Evolutionary conservation across 2,888 invertebrate species (phyloP).

Genomic region (Adineta ricciae): DNA sequence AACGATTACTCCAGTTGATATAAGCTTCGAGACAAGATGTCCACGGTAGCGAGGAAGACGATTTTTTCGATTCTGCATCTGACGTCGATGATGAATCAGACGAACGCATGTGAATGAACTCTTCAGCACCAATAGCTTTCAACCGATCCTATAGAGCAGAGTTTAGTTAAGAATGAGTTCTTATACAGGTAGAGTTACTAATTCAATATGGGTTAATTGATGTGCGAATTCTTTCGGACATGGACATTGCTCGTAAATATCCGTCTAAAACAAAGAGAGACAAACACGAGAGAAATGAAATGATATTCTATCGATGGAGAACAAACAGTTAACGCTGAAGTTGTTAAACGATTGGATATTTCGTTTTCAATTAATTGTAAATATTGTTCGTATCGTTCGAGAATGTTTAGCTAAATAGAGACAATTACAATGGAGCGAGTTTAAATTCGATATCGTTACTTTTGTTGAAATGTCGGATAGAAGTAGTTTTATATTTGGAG

Average conservation of each 20-base stretch:
- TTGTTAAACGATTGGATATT: not conserved
- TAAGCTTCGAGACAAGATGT: slow-evolving; percentile 57
- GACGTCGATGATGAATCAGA: not conserved
- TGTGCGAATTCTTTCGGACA: slow-evolving; percentile 75
- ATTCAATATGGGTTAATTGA: slow-evolving; percentile 83
- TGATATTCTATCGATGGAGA: not conserved
- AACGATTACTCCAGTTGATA: slow-evolving; percentile 91
- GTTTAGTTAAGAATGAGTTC: not conserved
- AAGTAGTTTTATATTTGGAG: not conserved
- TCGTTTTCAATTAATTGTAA: slow-evolving; percentile 10
- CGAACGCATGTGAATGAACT: slow-evolving; percentile 80
- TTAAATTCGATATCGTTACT: too few species aligned
- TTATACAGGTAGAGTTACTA: slow-evolving; percentile 54
- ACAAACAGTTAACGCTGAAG: not conserved
- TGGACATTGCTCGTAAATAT: slow-evolving; percentile 59
- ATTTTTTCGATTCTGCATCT: not conserved
- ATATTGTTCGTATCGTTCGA: slow-evolving; percentile 28
- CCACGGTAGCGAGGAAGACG: not conserved
- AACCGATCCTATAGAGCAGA: slow-evolving; percentile 62
- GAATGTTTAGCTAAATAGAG: slow-evolving; percentile 1
- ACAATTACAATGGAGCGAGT: too few species aligned
- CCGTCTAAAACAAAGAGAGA: not conserved
- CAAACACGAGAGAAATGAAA: not conserved
- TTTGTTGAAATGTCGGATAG: slow-evolving; percentile 13
- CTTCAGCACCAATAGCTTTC: slow-evolving; percentile 88